A percentile compares a stretch with the other conserved stretches of the same genome.
phyloP scores from a whole-genome alignment of 2,888 invertebrate genomes.

The Hedya salicella region DNA sequence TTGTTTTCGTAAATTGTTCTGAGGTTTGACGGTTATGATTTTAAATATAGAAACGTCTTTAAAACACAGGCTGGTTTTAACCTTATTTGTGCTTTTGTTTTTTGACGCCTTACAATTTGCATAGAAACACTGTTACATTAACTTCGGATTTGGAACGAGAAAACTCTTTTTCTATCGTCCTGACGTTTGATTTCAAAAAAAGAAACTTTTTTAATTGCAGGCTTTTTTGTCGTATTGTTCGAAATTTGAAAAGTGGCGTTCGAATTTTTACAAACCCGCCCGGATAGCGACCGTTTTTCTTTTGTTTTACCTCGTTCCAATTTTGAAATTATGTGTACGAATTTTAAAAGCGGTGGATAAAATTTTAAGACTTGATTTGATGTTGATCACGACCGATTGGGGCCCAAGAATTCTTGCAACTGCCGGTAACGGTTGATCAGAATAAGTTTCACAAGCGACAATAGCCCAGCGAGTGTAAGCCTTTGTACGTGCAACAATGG shows the following conservation, averaged over 20 bases:
- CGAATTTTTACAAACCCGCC: too few species aligned
- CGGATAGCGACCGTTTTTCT: too few species aligned
- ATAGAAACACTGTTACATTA: too few species aligned
- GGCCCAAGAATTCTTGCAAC: conserved; percentile 30
- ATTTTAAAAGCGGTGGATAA: too few species aligned
- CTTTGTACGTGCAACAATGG: conserved; percentile 40
- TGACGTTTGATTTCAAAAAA: too few species aligned
- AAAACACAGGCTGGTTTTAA: not conserved
- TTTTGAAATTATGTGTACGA: too few species aligned
- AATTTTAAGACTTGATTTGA: not conserved
- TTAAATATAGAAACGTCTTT: not conserved
- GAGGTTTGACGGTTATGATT: not conserved
- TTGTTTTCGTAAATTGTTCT: not conserved
- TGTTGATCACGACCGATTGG: conserved; percentile 27
- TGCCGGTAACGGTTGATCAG: conserved; percentile 40
- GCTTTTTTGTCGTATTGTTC: not conserved
- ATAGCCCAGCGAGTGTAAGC: conserved; percentile 40
- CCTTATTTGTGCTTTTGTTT: not conserved
- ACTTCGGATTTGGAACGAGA: too few species aligned
- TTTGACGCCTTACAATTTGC: not conserved
- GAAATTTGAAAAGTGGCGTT: too few species aligned
- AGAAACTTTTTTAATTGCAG: too few species aligned
- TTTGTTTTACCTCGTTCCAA: too few species aligned
- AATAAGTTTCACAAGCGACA: conserved; percentile 42
- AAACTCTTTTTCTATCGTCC: too few species aligned